These are phyloP conservation scores for Aplysina aerophoba DNA, from an alignment of 37 sponge, comb jelly and placozoan genomes.

Conservation along the genomic window DNA sequence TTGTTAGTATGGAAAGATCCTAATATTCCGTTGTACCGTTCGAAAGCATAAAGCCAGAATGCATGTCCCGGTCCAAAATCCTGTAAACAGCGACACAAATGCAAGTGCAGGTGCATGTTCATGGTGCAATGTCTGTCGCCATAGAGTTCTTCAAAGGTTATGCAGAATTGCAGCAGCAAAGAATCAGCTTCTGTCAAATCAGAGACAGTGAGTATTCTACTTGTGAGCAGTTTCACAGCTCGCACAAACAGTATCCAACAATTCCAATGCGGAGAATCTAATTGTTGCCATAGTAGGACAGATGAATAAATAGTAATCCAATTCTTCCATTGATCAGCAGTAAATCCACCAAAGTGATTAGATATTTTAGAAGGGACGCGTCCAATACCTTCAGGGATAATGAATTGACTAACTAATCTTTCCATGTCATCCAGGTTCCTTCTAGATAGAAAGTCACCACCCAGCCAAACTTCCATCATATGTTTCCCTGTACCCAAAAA, in stretches of 20 bases:
- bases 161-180: constrained; percentile 34
- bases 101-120: constrained; percentile 59
- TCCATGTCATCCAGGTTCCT: constrained; percentile 7
- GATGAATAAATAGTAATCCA: constrained; percentile 38
- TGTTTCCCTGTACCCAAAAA: constrained; percentile 57
- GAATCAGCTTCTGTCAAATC: constrained; percentile 45
- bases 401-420: not conserved
- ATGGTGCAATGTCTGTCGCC: constrained; percentile 34
- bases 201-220: constrained; percentile 11
- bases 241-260: constrained; percentile 50
- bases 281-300: not conserved
- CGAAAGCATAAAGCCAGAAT: constrained; percentile 59
- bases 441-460: not conserved
- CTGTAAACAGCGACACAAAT: constrained; percentile 33
- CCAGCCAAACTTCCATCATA: constrained; percentile 50
- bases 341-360: constrained; percentile 24
- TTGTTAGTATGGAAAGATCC: constrained; percentile 48
- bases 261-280: constrained; percentile 4
- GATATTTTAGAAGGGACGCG: constrained; percentile 40
- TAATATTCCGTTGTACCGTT: constrained; percentile 59
- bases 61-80: constrained; percentile 65
- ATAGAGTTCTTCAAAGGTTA: constrained; percentile 37
- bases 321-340: constrained; percentile 57
- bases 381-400: constrained; percentile 22
- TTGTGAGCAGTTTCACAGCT: not conserved